phyloP scores from a whole-genome alignment of 1,140 invertebrate species.

The Zaprionus lachaisei region DNA sequence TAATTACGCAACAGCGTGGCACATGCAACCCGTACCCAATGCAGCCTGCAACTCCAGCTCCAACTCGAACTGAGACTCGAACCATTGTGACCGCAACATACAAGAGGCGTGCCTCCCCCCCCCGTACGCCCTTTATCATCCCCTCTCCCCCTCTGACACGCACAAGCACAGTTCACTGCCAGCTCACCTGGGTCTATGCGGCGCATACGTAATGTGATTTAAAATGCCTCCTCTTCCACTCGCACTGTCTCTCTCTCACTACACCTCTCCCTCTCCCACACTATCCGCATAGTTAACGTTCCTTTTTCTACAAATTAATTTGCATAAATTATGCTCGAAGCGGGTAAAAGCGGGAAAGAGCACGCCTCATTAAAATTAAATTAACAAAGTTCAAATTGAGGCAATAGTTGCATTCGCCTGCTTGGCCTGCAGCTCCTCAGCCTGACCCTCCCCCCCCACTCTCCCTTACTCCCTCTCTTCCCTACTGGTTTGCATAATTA shows the following conservation, averaged over 20 bases:
- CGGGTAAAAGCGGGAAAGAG: constrained; percentile 12
- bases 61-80: constrained; percentile 1
- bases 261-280: neutral
- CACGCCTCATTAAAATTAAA: constrained; percentile 68
- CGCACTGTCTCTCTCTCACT: neutral
- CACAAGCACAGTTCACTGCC: constrained; percentile 7
- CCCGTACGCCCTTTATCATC: constrained; percentile 21
- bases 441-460: neutral
- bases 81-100: constrained; percentile 70
- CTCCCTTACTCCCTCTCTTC: neutral
- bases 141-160: constrained; percentile 36
- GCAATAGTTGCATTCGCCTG: constrained; percentile 21
- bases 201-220: constrained; percentile 54
- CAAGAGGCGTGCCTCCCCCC: constrained; percentile 42
- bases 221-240: constrained; percentile 16
- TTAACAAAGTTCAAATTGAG: constrained; percentile 50
- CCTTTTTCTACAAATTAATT: constrained; percentile 61
- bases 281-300: constrained; percentile 35
- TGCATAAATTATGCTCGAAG: constrained; percentile 69
- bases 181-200: constrained; percentile 60
- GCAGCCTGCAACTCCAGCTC: neutral
- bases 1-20: constrained; percentile 76
- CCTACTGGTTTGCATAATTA: constrained; percentile 47
- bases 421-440: constrained; percentile 1
- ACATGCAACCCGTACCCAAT: constrained; percentile 21